A percentile compares a stretch with the other conserved stretches of the same genome.
Evolutionary conservation across 2,797 vertebrate species (phyloP).

Genomic region (Lutjanus argentimaculatus): DNA sequence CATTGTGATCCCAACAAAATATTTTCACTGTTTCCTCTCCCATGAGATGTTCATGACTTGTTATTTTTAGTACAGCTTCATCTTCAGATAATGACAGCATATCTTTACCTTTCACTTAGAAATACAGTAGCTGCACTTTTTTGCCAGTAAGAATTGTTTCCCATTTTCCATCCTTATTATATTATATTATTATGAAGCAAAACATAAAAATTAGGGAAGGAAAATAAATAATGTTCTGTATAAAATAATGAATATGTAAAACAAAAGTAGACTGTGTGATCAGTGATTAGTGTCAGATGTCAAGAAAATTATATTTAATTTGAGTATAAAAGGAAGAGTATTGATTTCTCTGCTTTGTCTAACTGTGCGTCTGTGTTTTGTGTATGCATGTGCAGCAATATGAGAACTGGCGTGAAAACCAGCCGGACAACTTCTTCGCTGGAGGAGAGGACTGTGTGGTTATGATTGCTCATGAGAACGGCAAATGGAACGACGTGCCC

Average conservation of each 20-base stretch:
- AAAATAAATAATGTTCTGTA: not conserved
- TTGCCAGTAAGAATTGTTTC: not conserved
- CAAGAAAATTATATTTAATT: not conserved
- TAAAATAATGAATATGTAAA: not conserved
- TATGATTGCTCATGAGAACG: slow-evolving; percentile 95
- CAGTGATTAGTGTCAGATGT: not conserved
- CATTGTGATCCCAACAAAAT: slow-evolving; percentile 6
- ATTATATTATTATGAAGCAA: not conserved
- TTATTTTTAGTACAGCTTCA: not conserved
- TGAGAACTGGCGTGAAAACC: slow-evolving; percentile 97
- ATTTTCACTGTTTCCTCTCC: not conserved
- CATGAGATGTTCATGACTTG: slow-evolving; percentile 9
- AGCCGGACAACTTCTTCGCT: slow-evolving; percentile 98
- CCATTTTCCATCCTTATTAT: not conserved
- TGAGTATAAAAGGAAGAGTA: not conserved
- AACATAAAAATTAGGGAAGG: not conserved
- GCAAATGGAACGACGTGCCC: slow-evolving; percentile 98
- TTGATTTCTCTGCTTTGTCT: not conserved
- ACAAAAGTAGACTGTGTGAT: not conserved
- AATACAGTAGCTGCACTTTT: not conserved
- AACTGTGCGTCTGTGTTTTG: slow-evolving; percentile 1
- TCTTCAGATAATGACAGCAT: not conserved
- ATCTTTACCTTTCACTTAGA: not conserved
- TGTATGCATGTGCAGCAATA: slow-evolving; percentile 89
- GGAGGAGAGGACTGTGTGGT: slow-evolving; percentile 98